These are phyloP conservation scores for Philaenus spumarius DNA, from an alignment of 1,140 invertebrate species.

Conservation along the genomic window DNA sequence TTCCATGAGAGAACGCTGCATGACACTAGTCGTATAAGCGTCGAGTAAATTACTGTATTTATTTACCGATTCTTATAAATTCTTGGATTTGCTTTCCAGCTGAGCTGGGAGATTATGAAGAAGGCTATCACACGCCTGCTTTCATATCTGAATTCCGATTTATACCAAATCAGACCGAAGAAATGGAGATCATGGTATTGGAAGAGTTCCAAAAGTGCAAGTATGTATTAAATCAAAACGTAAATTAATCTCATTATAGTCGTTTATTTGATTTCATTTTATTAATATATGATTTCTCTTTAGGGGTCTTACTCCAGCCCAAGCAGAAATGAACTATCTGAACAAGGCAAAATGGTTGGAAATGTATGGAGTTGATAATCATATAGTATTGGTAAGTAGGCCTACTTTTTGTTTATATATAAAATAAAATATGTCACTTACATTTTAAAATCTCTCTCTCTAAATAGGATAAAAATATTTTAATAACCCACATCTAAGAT, in stretches of 20 bases:
- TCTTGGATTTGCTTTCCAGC: constrained; percentile 51
- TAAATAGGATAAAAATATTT: too few relatives aligned
- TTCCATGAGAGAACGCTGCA: too few relatives aligned
- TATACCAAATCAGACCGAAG: constrained; percentile 86
- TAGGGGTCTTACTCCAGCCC: constrained; percentile 76
- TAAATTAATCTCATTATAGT: background rate
- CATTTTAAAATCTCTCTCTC: too few relatives aligned
- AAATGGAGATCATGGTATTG: constrained; percentile 85
- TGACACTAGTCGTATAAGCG: too few relatives aligned
- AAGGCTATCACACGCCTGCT: constrained; percentile 80
- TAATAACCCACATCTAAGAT: too few relatives aligned
- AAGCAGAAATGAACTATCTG: constrained; percentile 87
- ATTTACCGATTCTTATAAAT: too few relatives aligned
- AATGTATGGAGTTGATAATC: constrained; percentile 96
- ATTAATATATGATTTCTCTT: constrained; percentile 16
- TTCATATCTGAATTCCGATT: constrained; percentile 97
- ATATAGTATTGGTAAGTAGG: constrained; percentile 73
- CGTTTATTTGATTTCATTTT: background rate
- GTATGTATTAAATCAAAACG: constrained; percentile 36
- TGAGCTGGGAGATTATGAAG: constrained; percentile 96
- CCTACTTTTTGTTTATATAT: background rate
- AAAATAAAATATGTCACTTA: too few relatives aligned
- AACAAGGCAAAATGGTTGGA: constrained; percentile 94
- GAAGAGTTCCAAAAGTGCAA: constrained; percentile 80
- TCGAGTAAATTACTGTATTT: too few relatives aligned